Percentiles rank a stretch among this genome's conserved stretches.
Evolutionary conservation across 2,113 vertebrate genomes (phyloP).

Genomic region (Ahaetulla prasina): DNA sequence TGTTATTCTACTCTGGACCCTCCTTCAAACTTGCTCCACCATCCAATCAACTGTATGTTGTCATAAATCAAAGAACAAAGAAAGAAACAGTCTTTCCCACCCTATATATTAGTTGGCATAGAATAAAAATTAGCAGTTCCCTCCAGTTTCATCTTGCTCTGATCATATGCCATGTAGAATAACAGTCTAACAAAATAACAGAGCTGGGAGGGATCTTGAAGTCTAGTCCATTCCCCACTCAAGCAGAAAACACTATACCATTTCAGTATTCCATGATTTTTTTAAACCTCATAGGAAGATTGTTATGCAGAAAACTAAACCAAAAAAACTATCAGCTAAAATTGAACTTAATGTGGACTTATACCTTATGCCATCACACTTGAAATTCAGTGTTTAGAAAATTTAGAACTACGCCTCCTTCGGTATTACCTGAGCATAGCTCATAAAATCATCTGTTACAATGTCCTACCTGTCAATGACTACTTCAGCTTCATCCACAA

Average conservation of each 20-base stretch:
- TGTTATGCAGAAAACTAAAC: background rate
- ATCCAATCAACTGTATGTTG: background rate
- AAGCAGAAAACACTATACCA: background rate
- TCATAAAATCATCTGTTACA: too few relatives aligned
- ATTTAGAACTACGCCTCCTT: too few relatives aligned
- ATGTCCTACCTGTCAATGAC: too few relatives aligned
- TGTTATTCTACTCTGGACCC: background rate
- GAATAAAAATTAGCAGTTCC: background rate
- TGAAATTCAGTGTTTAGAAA: too few relatives aligned
- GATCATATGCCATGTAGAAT: background rate
- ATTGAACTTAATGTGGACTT: background rate
- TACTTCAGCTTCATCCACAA: too few relatives aligned
- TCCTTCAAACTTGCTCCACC: background rate
- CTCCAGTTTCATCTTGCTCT: background rate
- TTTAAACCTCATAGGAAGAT: background rate
- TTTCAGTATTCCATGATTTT: background rate
- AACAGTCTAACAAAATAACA: background rate
- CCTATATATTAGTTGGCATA: background rate
- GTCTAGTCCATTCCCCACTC: background rate
- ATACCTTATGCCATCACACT: too few relatives aligned
- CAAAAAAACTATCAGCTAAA: background rate
- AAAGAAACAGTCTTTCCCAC: background rate
- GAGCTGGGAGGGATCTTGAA: background rate
- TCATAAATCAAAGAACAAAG: background rate
- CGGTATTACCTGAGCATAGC: too few relatives aligned